Base-by-base conservation (phyloP, 2,113 vertebrate genomes). In the Scalopus aquaticus region DNA sequence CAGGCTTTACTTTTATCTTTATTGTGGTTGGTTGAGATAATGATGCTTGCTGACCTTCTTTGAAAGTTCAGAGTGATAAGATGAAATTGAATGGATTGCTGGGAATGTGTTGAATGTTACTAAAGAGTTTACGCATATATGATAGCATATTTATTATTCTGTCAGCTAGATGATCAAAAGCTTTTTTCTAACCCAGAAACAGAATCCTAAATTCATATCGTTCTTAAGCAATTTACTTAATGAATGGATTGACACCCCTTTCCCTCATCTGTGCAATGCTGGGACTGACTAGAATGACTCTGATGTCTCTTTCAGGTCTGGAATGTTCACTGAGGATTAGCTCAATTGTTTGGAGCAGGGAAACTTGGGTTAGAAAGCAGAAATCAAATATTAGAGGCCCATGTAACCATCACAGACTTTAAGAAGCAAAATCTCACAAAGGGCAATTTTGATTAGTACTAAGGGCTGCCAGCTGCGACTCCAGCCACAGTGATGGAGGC, bases 371-470 rank as follows among this genome's bases (percentile, higher is more conserved):
- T 51, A 46, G 49, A 77, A 93, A 93, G 32, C 80, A 69, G 80
- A 60, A 84, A 39, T 65, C 44, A 86, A 70, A 91, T 73, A 74
- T 86, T 17, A 83, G 44, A 92, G 42, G 28, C 6, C 65, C 77
- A 73, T 2, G 28, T 15, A 84, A 44, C 42, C 76, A 85, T 90
- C 91, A 24, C 30, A 37, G 73, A 77, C 60, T 73, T 51, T 30
- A 70, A 87, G 83, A 78, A 77, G 37, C 37, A 91, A 91, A 93
- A 80, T 76, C 70, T 79, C 77, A 89, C 30, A 69, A 79, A 95
- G 82, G 82, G 11, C 74, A 94, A 39, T 42, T 94, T 84, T 89
- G 70, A 80, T 96, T 79, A 93, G 82, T 62, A 62, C 93, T 83
- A 76, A 5, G 11, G 70, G 44, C 83, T 49, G 79, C 79, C 95